phyloP scores from a whole-genome alignment of 2,113 vertebrate species.

The Mustela lutreola region DNA sequence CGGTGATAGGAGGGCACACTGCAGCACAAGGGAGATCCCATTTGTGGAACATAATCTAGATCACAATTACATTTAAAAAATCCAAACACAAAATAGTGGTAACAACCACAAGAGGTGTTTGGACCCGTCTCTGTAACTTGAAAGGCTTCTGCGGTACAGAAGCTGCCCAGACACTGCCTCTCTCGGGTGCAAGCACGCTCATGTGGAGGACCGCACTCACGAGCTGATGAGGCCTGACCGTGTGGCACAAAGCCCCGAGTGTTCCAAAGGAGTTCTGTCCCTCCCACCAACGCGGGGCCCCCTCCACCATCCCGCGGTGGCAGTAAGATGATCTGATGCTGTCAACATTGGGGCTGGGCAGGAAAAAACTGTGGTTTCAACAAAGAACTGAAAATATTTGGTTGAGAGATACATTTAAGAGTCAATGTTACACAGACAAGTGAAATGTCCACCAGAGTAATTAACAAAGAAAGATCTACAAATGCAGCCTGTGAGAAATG shows the following conservation, averaged over 20 bases:
- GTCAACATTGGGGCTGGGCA: accelerated
- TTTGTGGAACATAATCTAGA: accelerated
- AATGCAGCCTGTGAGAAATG: not conserved
- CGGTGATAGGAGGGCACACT: not conserved
- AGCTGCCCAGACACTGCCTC: not conserved
- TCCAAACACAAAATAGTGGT: not conserved
- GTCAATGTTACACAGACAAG: too few relatives aligned
- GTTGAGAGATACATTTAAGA: not conserved
- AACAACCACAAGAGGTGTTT: not conserved
- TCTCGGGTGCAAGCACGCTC: not conserved
- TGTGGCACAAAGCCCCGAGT: not conserved
- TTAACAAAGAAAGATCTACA: not conserved
- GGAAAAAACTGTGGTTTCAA: not conserved
- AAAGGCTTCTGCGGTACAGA: not conserved
- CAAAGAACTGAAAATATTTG: not conserved
- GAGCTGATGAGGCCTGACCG: too few relatives aligned
- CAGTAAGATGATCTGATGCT: not conserved
- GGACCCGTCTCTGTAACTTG: not conserved
- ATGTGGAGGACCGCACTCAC: not conserved
- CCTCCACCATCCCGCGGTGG: not conserved
- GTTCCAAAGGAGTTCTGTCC: accelerated
- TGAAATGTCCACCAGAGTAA: not conserved
- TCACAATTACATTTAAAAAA: not conserved
- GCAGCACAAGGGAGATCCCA: accelerated
- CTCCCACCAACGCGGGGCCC: too few relatives aligned